Conservation (phyloP, 2,888 invertebrate species). For the Netelia inedita region DNA sequence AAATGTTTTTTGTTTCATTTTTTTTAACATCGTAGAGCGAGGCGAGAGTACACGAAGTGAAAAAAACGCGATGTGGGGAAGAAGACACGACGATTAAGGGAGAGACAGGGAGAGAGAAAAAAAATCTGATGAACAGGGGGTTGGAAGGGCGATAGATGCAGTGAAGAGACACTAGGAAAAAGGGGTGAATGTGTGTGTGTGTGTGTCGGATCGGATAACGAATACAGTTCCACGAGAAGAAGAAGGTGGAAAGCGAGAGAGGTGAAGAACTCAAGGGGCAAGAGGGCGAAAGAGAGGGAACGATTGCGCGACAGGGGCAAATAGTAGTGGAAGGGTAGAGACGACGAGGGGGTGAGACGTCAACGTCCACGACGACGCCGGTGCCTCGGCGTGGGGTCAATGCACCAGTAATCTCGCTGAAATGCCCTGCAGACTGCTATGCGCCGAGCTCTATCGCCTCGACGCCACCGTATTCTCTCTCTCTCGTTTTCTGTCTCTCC, state of each 20-base stretch:
- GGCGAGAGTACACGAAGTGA: neutral
- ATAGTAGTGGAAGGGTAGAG: slow-evolving; percentile 48
- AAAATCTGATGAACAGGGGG: slow-evolving; percentile 2
- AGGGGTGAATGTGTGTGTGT: slow-evolving; percentile 1
- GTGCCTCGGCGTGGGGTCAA: slow-evolving; percentile 77
- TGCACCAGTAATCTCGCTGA: slow-evolving; percentile 82
- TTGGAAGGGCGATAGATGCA: slow-evolving; percentile 21
- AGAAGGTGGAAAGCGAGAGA: slow-evolving; percentile 44
- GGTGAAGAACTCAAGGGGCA: slow-evolving; percentile 38
- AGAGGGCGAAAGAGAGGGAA: slow-evolving; percentile 51
- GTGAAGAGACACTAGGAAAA: slow-evolving; percentile 29
- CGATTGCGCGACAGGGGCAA: slow-evolving; percentile 51
- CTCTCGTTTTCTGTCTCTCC: slow-evolving; percentile 22
- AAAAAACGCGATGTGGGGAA: slow-evolving; percentile 28
- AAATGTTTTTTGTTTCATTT: slow-evolving; percentile 6
- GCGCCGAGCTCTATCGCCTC: slow-evolving; percentile 73
- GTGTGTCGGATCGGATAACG: neutral
- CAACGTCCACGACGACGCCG: slow-evolving; percentile 61
- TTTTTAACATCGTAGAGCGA: slow-evolving; percentile 17
- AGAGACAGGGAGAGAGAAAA: neutral
- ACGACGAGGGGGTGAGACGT: slow-evolving; percentile 54
- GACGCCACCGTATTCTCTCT: slow-evolving; percentile 64
- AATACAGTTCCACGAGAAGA: slow-evolving; percentile 11
- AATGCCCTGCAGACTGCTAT: slow-evolving; percentile 78
- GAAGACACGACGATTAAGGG: slow-evolving; percentile 24